Conservation (phyloP, 2,797 vertebrate genomes). For the Setipinna tenuifilis region DNA sequence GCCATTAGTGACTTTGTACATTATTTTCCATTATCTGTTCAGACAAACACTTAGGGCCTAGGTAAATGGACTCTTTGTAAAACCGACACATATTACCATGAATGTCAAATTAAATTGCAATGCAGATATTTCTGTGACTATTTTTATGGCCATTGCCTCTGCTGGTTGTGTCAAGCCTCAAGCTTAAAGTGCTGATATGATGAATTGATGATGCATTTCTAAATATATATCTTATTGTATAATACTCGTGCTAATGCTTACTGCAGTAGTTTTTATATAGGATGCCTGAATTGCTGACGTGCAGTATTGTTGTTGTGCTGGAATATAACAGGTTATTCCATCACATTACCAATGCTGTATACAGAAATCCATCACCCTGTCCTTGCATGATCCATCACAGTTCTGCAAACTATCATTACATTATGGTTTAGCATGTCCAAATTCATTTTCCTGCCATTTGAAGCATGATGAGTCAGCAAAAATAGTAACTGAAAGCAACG, state of each 20-base stretch:
- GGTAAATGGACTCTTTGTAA: not conserved
- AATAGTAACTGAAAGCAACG: not conserved
- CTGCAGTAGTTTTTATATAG: slow-evolving; percentile 3
- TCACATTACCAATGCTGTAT: not conserved
- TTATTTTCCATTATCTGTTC: not conserved
- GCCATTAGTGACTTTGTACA: not conserved
- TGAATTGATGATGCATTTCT: slow-evolving; percentile 14
- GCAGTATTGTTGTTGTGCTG: slow-evolving; percentile 1
- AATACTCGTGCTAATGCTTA: slow-evolving; percentile 7
- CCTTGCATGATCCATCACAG: not conserved
- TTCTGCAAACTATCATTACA: not conserved
- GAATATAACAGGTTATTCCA: slow-evolving; percentile 14
- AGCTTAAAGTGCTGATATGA: slow-evolving; percentile 14
- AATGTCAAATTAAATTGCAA: slow-evolving; percentile 18
- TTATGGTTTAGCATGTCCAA: not conserved
- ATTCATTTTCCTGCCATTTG: not conserved
- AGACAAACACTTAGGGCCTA: not conserved
- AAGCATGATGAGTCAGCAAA: not conserved
- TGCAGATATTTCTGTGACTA: slow-evolving; percentile 12
- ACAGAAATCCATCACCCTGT: slow-evolving; percentile 13
- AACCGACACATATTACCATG: slow-evolving; percentile 1
- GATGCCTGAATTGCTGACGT: slow-evolving; percentile 8
- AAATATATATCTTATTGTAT: slow-evolving; percentile 14
- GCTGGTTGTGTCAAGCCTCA: not conserved
- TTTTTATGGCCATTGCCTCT: not conserved